Evolutionary conservation across 1,140 invertebrate species (phyloP).

Genomic region (Stegodyphus mimosarum): DNA sequence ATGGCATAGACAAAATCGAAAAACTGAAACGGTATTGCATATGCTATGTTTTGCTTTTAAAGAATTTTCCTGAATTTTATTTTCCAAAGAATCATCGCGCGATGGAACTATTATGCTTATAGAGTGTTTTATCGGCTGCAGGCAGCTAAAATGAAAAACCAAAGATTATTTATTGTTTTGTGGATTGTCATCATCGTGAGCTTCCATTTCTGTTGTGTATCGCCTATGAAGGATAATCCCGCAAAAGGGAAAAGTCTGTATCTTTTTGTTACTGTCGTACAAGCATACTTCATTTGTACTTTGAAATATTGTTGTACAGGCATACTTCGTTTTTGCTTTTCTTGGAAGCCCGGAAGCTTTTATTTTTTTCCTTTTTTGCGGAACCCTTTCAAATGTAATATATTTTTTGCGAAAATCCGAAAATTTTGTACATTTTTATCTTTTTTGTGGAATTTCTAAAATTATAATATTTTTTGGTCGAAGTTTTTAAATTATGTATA

Average conservation of each 20-base stretch:
- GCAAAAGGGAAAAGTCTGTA: constrained; percentile 36
- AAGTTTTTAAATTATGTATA: too few species aligned
- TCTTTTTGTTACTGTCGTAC: constrained; percentile 1
- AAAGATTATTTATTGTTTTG: constrained; percentile 28
- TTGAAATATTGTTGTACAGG: background rate
- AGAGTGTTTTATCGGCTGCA: background rate
- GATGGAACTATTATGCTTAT: too few species aligned
- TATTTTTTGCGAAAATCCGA: background rate
- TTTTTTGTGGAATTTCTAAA: background rate
- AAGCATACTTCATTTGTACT: too few species aligned
- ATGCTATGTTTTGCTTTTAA: too few species aligned
- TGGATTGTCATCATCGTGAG: background rate
- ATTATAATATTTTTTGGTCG: too few species aligned
- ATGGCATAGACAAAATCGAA: too few species aligned
- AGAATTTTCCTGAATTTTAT: too few species aligned
- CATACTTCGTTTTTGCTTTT: background rate
- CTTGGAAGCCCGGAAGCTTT: background rate
- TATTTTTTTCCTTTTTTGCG: too few species aligned
- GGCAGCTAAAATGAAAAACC: constrained; percentile 8
- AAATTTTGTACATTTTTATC: too few species aligned
- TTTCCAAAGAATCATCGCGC: too few species aligned
- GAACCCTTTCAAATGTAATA: too few species aligned
- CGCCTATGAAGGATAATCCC: constrained; percentile 5
- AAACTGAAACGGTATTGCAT: too few species aligned
- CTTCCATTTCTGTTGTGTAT: background rate